Evolutionary conservation across 2,888 invertebrate genomes (phyloP), one percentile per base, ranked within the genome.

Genomic region (Rugalucina vietnamica): DNA sequence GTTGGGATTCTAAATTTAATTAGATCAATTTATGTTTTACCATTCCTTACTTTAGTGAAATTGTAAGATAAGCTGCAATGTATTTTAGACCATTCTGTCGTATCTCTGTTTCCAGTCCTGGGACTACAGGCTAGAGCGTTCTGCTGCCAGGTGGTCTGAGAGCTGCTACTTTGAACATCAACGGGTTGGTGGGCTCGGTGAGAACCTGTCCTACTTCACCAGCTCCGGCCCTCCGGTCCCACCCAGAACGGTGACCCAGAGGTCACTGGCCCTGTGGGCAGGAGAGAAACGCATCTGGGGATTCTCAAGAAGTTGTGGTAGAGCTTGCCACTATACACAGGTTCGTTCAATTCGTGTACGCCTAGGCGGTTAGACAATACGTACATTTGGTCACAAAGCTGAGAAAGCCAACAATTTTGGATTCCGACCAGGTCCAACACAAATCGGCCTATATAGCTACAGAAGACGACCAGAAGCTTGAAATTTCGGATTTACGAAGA

Each of bases 311-410:
- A 24, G 81, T 21, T 93, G 93, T 77, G 90, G 90, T 0, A 83
- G 85, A 5, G 90, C 92, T 1, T 93, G 93, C 70, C 93, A 93
- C 57, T 93, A 90, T 75, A 92, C 93, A 8, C 93, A 93, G 91
- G 92, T 92, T 83, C 70, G 18, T 43, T 12, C 43, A 18, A 12
- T 43, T 43, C 43, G 18, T n/a, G n/a, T n/a, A n/a, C n/a, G n/a
- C n/a, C n/a, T n/a, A n/a, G n/a, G n/a, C n/a, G n/a, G n/a, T n/a
- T n/a, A n/a, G n/a, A n/a, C n/a, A n/a, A n/a, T n/a, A n/a, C n/a
- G n/a, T n/a, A n/a, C n/a, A n/a, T n/a, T n/a, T n/a, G n/a, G n/a
- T n/a, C n/a, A n/a, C n/a, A n/a, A n/a, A n/a, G n/a, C n/a, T n/a
- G n/a, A n/a, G n/a, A n/a, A n/a, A n/a, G n/a, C n/a, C n/a, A n/a